Conservation (phyloP, 1,140 invertebrate genomes). For the Brachystomella parvula region DNA sequence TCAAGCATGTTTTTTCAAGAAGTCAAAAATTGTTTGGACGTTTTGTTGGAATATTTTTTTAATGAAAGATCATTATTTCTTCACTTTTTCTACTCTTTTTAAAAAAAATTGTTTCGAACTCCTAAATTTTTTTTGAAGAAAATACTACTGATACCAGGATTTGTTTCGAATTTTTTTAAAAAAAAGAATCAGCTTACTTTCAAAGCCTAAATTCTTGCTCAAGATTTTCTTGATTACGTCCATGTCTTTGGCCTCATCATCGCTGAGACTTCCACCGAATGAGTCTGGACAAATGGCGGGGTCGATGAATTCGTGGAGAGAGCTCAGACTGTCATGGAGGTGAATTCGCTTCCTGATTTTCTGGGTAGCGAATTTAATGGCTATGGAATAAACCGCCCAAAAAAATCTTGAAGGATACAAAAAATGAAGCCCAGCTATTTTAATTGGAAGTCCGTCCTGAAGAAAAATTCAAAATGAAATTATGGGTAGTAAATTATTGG, state of each 20-base stretch:
- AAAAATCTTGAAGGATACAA: neutral
- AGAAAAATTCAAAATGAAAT: no score
- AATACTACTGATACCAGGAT: no score
- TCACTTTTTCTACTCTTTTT: no score
- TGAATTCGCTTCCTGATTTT: conserved; percentile 2
- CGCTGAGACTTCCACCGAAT: neutral
- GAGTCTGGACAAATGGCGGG: neutral
- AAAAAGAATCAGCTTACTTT: no score
- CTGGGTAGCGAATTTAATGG: neutral
- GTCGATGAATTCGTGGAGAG: neutral
- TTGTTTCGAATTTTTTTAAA: no score
- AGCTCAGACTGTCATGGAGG: neutral
- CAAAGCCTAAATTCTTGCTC: neutral
- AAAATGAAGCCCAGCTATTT: conserved; percentile 5
- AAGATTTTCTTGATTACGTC: neutral
- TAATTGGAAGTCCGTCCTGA: conserved; percentile 1
- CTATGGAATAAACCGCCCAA: neutral
- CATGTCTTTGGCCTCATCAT: neutral
- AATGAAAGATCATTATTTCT: no score
- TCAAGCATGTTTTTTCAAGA: no score
- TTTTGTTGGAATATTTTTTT: no score
- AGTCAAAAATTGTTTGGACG: no score
- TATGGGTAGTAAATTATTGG: no score
- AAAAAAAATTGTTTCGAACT: no score
- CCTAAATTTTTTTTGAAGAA: no score